phyloP scores from a whole-genome alignment of 2,797 vertebrate genomes.

The Hyperoplus immaculatus region DNA sequence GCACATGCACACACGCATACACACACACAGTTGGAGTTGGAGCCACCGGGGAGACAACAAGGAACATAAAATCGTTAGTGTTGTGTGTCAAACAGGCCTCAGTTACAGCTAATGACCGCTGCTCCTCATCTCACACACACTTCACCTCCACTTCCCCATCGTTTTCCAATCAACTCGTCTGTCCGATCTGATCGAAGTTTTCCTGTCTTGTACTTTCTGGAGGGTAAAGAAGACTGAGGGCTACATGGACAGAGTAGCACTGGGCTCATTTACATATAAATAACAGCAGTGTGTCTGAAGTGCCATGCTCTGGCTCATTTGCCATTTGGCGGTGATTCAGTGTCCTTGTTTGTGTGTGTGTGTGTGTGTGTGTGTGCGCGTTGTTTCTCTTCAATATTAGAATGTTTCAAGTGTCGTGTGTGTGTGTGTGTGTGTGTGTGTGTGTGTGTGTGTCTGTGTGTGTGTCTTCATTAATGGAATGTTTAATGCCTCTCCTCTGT shows the following conservation, averaged over 20 bases:
- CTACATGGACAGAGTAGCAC: background rate
- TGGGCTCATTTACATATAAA: slow-evolving; percentile 77
- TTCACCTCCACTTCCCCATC: slow-evolving; percentile 40
- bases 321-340: slow-evolving; percentile 41
- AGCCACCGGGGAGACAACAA: slow-evolving; percentile 29
- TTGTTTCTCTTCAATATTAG: background rate
- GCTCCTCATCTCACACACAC: slow-evolving; percentile 34
- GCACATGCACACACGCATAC: too few relatives aligned
- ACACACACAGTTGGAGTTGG: background rate
- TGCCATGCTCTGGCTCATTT: slow-evolving; percentile 43
- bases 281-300: slow-evolving; percentile 42
- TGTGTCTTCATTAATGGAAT: background rate
- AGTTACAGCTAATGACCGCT: slow-evolving; percentile 39
- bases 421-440: slow-evolving; percentile 18
- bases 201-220: slow-evolving; percentile 35
- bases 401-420: slow-evolving; percentile 8
- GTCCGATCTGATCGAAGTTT: slow-evolving; percentile 59
- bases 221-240: slow-evolving; percentile 20
- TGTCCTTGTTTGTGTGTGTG: background rate
- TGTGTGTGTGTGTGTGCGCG: slow-evolving; percentile 7
- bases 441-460: too few relatives aligned
- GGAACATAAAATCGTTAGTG: slow-evolving; percentile 58
- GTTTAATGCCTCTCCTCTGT: slow-evolving; percentile 5
- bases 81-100: slow-evolving; percentile 54
- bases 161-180: slow-evolving; percentile 40